These are phyloP conservation scores for Epistrophe grossulariae DNA, from an alignment of 2,888 invertebrate genomes.

Conservation along the genomic window DNA sequence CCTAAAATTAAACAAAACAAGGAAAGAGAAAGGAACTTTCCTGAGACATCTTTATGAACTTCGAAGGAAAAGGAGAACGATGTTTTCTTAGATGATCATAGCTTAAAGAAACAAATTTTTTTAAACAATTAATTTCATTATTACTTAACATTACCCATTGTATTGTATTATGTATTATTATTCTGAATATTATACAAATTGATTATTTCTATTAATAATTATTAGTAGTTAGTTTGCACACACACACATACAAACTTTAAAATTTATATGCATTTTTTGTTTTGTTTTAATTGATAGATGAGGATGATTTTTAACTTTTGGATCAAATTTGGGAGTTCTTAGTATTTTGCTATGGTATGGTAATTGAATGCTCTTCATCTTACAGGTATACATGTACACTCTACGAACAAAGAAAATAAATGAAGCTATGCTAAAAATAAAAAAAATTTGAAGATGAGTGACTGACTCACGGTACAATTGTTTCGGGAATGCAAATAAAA, in stretches of 20 bases:
- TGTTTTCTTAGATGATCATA: conserved; percentile 44
- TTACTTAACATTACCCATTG: conserved; percentile 58
- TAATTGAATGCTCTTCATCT: too few relatives aligned
- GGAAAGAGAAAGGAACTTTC: not conserved
- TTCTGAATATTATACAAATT: conserved; percentile 73
- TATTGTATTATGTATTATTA: conserved; percentile 73
- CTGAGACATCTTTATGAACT: conserved; percentile 28
- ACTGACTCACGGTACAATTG: too few relatives aligned
- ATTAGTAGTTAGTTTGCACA: conserved; percentile 73
- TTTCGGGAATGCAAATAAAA: too few relatives aligned
- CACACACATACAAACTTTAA: conserved; percentile 25
- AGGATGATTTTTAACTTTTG: not conserved
- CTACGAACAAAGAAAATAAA: too few relatives aligned
- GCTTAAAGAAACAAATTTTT: conserved; percentile 62
- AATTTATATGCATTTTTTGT: conserved; percentile 31
- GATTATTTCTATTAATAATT: conserved; percentile 74
- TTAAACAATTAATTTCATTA: conserved; percentile 61
- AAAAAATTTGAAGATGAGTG: too few relatives aligned
- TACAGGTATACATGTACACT: too few relatives aligned
- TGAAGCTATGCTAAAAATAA: too few relatives aligned
- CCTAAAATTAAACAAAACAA: conserved; percentile 7
- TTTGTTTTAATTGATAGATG: not conserved
- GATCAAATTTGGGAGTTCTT: too few relatives aligned
- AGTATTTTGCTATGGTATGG: too few relatives aligned
- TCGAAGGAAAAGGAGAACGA: conserved; percentile 22